Conservation (phyloP, 2,113 vertebrate species). For the Mus spicilegus region DNA sequence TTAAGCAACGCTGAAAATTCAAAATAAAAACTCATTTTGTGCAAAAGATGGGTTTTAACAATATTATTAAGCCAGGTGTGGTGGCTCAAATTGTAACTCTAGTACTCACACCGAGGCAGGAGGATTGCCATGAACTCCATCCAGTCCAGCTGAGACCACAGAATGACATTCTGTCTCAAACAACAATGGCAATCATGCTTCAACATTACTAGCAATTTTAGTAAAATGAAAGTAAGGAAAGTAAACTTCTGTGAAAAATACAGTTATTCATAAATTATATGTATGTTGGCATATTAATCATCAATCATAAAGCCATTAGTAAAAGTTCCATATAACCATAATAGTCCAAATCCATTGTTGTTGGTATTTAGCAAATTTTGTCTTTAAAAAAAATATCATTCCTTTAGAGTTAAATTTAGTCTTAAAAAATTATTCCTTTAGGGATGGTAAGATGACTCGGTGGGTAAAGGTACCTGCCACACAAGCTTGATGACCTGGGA, state of each 20-base stretch:
- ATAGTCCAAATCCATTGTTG: not conserved
- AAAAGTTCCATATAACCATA: not conserved
- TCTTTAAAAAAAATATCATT: constrained; percentile 26
- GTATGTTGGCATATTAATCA: constrained; percentile 9
- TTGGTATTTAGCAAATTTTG: not conserved
- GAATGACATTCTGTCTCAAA: not conserved
- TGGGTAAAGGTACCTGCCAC: not conserved
- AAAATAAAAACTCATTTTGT: not conserved
- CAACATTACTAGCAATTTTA: not conserved
- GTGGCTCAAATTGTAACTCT: not conserved
- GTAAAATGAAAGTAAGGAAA: constrained; percentile 42
- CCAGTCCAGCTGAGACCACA: not conserved
- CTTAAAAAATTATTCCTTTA: constrained; percentile 17
- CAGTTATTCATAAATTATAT: not conserved
- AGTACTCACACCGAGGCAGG: not conserved
- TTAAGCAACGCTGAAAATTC: not conserved
- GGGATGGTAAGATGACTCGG: not conserved
- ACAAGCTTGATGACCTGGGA: not conserved
- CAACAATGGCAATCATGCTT: not conserved
- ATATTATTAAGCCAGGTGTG: not conserved
- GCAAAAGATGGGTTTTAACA: not conserved
- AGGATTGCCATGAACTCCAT: not conserved
- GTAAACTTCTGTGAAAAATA: not conserved
- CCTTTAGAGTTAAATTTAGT: not conserved
- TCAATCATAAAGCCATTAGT: not conserved